A percentile compares a stretch with the other conserved stretches of the same genome.
Evolutionary conservation across 2,888 invertebrate genomes (phyloP).

Genomic region (Pasiphila rectangulata): DNA sequence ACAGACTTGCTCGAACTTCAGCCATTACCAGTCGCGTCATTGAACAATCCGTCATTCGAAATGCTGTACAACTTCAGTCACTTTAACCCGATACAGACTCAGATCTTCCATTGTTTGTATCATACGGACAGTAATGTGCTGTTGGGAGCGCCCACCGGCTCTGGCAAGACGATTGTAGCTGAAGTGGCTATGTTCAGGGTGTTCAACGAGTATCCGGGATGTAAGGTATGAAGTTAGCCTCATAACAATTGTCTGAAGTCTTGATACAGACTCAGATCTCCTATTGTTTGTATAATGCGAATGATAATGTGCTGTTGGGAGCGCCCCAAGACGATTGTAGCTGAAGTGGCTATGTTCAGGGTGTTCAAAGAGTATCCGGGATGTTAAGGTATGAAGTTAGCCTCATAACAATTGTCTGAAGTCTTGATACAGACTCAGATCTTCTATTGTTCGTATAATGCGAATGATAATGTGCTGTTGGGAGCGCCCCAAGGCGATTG

Average conservation of each 20-base stretch:
- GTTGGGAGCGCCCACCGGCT: constrained; percentile 97
- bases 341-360: constrained; percentile 97
- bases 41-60: constrained; percentile 89
- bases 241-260: background rate
- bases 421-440: constrained; percentile 82
- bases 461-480: constrained; percentile 94
- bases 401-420: background rate
- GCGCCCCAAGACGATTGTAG: constrained; percentile 98
- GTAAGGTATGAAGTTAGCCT: constrained; percentile 79
- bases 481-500: constrained; percentile 98
- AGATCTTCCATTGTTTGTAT: constrained; percentile 97
- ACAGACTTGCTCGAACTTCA: constrained; percentile 92
- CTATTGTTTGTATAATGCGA: constrained; percentile 96
- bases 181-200: constrained; percentile 98
- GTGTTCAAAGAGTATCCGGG: constrained; percentile 90
- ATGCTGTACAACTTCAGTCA: constrained; percentile 93
- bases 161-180: constrained; percentile 98
- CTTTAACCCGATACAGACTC: constrained; percentile 99
- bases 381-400: constrained; percentile 81
- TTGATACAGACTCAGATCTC: constrained; percentile 86
- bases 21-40: constrained; percentile 91
- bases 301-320: constrained; percentile 94
- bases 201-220: constrained; percentile 88
- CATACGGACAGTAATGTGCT: constrained; percentile 96
- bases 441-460: constrained; percentile 97